Percentiles rank a stretch among this genome's conserved stretches.
Evolutionary conservation across 2,113 vertebrate species (phyloP).

Genomic region (Phalacrocorax carbo): DNA sequence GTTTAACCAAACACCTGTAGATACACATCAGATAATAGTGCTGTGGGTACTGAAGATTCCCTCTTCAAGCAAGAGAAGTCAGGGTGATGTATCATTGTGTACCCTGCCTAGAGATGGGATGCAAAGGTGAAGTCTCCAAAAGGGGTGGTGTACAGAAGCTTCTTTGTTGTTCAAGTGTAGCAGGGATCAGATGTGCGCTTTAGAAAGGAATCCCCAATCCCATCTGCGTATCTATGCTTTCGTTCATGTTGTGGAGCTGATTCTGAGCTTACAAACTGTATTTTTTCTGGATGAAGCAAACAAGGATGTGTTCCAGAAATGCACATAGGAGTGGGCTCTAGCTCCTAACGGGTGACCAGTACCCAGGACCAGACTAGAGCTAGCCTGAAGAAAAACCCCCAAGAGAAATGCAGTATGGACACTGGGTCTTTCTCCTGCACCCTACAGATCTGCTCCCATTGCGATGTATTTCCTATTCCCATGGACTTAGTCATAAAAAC

Average conservation of each 20-base stretch:
- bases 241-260: fast-evolving
- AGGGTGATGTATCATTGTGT: no score
- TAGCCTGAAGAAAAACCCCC: background rate
- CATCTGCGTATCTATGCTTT: fast-evolving
- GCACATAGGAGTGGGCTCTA: fast-evolving
- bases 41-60: background rate
- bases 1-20: background rate
- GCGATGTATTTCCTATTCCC: background rate
- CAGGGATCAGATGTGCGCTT: background rate
- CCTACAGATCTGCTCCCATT: background rate
- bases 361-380: no score
- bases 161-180: background rate
- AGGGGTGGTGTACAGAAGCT: background rate
- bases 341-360: background rate
- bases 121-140: background rate
- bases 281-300: background rate
- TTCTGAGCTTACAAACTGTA: background rate
- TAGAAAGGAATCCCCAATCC: fast-evolving
- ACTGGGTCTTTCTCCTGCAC: background rate
- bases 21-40: background rate
- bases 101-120: background rate
- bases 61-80: background rate
- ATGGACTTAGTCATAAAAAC: background rate
- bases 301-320: background rate
- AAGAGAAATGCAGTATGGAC: background rate